Percentiles rank a stretch among this genome's conserved stretches.
These are phyloP conservation scores for Fragum fragum DNA, from an alignment of 2,888 invertebrate genomes.

Conservation along the genomic window DNA sequence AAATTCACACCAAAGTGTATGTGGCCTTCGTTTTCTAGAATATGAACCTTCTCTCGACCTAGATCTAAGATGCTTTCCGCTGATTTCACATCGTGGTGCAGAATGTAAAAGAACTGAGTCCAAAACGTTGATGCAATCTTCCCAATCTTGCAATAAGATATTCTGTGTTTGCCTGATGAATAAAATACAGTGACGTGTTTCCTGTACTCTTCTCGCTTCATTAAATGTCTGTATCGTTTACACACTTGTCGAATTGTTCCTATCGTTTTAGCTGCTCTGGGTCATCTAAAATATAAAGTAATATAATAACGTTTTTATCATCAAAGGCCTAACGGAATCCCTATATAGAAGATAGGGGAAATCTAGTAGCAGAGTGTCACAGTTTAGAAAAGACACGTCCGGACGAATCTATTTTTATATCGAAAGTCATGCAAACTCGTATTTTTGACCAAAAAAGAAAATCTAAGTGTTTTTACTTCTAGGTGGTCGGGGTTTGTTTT, in stretches of 20 bases:
- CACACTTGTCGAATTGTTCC: not conserved
- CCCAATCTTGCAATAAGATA: conserved; percentile 15
- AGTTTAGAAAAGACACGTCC: no score
- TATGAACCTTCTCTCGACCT: not conserved
- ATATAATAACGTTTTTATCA: no score
- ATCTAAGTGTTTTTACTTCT: no score
- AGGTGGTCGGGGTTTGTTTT: no score
- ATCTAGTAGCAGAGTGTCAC: no score
- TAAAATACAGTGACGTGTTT: not conserved
- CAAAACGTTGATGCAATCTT: conserved; percentile 16
- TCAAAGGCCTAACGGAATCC: no score
- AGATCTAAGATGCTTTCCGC: not conserved
- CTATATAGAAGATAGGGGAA: no score
- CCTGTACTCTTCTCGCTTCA: not conserved
- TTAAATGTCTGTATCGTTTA: not conserved
- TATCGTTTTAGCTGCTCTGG: not conserved
- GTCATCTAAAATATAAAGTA: no score
- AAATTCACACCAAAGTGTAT: not conserved
- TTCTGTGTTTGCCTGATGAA: not conserved
- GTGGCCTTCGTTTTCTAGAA: conserved; percentile 1
- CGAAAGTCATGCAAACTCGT: no score
- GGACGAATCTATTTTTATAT: no score
- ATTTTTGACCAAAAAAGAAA: no score
- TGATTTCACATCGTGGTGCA: not conserved
- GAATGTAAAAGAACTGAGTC: conserved; percentile 7